phyloP scores from a whole-genome alignment of 1,140 invertebrate species.

The Drosophila insularis region DNA sequence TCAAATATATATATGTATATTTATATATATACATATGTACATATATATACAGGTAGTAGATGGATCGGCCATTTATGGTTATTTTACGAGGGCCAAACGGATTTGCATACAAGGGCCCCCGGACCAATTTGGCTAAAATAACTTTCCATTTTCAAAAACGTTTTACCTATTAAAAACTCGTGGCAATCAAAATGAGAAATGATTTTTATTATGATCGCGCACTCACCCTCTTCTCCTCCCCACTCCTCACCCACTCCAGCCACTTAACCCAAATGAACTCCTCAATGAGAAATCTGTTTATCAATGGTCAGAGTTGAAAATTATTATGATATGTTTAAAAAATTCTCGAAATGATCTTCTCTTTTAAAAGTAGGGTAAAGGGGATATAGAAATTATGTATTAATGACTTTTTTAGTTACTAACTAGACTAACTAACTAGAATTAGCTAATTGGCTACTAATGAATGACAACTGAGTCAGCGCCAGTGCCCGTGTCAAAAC shows the following conservation, averaged over 20 bases:
- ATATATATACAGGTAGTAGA: slow-evolving; percentile 23
- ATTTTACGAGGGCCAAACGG: slow-evolving; percentile 24
- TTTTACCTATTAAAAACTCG: slow-evolving; percentile 12
- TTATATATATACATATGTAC: neutral
- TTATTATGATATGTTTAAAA: neutral
- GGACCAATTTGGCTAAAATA: slow-evolving; percentile 29
- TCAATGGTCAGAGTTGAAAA: neutral
- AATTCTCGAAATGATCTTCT: too few species aligned
- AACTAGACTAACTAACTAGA: too few species aligned
- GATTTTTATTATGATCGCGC: neutral
- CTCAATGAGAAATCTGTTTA: neutral
- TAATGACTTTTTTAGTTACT: too few species aligned
- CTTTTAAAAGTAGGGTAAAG: too few species aligned
- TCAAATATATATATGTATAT: neutral
- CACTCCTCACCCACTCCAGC: neutral
- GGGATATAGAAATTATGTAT: neutral
- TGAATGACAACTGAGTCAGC: too few species aligned
- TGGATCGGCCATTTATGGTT: slow-evolving; percentile 36
- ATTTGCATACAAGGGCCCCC: slow-evolving; percentile 40
- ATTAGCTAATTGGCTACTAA: too few species aligned
- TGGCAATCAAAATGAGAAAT: slow-evolving; percentile 12
- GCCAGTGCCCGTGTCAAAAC: too few species aligned
- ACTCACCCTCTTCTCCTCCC: neutral
- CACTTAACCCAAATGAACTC: neutral
- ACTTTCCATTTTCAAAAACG: slow-evolving; percentile 41